phyloP scores from a whole-genome alignment of 1,140 invertebrate species.

The Magallana gigas region DNA sequence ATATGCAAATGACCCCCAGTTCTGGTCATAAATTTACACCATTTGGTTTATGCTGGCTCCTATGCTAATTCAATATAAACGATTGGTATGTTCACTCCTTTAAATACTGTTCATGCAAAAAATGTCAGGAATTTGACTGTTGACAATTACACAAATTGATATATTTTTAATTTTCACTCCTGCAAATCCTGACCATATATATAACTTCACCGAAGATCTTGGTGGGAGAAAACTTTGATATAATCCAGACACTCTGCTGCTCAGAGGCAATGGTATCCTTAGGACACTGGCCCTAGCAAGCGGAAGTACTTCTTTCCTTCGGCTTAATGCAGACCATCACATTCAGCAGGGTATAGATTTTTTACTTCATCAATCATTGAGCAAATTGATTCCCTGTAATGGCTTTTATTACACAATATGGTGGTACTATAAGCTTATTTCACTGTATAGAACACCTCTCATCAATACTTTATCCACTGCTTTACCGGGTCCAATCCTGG shows the following conservation, averaged over 20 bases:
- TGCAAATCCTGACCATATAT: neutral
- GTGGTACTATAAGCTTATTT: neutral
- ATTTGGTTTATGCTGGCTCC: neutral
- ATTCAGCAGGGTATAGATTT: neutral
- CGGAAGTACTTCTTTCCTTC: neutral
- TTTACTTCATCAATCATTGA: slow-evolving; percentile 34
- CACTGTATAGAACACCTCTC: slow-evolving; percentile 21
- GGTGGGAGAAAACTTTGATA: neutral
- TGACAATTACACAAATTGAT: neutral
- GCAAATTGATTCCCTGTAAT: slow-evolving; percentile 21
- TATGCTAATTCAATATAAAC: slow-evolving; percentile 21
- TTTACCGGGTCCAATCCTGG: neutral
- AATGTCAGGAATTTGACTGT: neutral
- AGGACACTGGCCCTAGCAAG: neutral
- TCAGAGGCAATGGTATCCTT: neutral
- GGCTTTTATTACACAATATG: slow-evolving; percentile 21
- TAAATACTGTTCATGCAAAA: slow-evolving; percentile 14
- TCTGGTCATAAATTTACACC: slow-evolving; percentile 23
- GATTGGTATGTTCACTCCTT: neutral
- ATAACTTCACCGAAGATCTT: neutral
- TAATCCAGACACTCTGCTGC: neutral
- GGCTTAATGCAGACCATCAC: neutral
- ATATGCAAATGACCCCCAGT: slow-evolving; percentile 19
- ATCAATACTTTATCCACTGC: slow-evolving; percentile 26
- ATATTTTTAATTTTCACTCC: neutral